Percentiles rank a stretch among this genome's conserved stretches.
Conservation (phyloP, 2,113 vertebrate genomes). For the Corythornis cristatus region DNA sequence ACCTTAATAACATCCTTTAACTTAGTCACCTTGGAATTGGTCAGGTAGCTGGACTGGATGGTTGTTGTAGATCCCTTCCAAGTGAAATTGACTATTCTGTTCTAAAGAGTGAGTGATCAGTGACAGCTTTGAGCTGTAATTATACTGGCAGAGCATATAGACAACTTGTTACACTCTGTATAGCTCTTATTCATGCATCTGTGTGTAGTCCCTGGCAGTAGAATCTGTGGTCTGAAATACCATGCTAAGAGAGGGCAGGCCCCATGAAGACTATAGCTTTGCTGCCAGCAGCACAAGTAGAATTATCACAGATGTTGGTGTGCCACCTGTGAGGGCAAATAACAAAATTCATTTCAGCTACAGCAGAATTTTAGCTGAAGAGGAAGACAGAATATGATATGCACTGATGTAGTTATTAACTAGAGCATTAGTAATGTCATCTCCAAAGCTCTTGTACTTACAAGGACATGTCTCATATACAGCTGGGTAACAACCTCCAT, state of each 20-base stretch:
- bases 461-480: background rate
- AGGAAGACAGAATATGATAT: background rate
- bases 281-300: background rate
- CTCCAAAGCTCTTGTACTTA: background rate
- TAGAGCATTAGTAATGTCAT: background rate
- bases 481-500: background rate
- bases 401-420: background rate
- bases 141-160: accelerated
- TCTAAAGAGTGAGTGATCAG: background rate
- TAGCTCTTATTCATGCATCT: background rate
- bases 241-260: background rate
- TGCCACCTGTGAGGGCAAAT: accelerated
- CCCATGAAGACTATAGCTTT: background rate
- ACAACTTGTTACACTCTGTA: background rate
- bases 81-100: background rate
- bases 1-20: background rate
- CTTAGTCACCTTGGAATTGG: background rate
- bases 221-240: background rate
- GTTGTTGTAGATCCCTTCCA: background rate
- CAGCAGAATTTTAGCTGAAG: background rate
- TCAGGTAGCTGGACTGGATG: background rate
- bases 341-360: background rate
- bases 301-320: background rate
- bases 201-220: background rate
- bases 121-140: background rate